Evolutionary conservation across 2,113 vertebrate species (phyloP), one percentile per base, ranked within the genome.

Genomic region (Bos indicus): DNA sequence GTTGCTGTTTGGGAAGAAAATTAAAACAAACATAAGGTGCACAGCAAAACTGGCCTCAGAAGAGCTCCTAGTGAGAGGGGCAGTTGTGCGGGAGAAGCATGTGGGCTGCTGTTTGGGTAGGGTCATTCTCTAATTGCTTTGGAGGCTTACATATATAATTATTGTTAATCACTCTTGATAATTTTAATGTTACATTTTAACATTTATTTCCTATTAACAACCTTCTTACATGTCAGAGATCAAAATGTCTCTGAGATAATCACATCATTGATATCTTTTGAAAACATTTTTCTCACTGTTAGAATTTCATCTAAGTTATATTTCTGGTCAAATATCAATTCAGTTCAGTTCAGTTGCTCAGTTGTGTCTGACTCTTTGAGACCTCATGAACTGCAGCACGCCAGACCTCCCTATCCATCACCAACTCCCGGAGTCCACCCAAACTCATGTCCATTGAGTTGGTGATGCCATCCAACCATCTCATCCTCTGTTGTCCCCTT

Each of bases 81-180:
- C 36, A 25, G 52, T 19, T 4, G 36, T 60, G 36, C 11, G 3
- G 83, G 36, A 40, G 54, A 85, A 85, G 56, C 36, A 46, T 23
- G n/a, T 21, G 40, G 23, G 30, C 15, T 1, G 16, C 21, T 17
- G 11, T 17, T 33, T 4, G 54, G 85, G 46, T 56, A 9, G 19
- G 82, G 77, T 97, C 17, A 43, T 97, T 94, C 93, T 88, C 67
- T 95, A 86, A 98, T 96, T 96, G 97, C 95, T 93, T 77, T 96
- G 95, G 97, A 97, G 98, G 97, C 91, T 94, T 80, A 60, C 71
- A 83, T 71, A 97, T 95, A 97, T 56, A 96, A 95, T 95, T 86
- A 90, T 30, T 91, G 96, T 95, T 98, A 98, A 98, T 97, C 97
- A 95, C 71, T 88, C 77, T 95, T 96, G 97, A 95, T 98, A 95